Base-by-base conservation (phyloP, 1,140 invertebrate species). In the Drosophila chauvacae region DNA sequence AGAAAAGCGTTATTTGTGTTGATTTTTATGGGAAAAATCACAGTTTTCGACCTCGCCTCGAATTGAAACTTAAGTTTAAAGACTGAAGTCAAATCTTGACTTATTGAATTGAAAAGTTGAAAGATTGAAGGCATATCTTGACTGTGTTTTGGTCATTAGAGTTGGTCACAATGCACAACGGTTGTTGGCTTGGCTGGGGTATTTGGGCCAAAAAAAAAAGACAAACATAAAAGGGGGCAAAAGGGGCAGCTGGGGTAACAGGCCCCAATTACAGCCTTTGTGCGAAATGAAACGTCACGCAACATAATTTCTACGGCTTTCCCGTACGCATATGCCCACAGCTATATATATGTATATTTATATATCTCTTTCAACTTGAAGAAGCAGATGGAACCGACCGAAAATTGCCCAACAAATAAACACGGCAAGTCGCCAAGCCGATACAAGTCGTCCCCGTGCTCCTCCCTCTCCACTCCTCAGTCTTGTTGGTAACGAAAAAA, bases 271-370 rank as follows among this genome's bases (percentile, higher is more conserved):
- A 88, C 85, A 85, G 85, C 65, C 66, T 90, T 81, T 90, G 85
- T 90, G 85, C 85, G 79, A 88, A 88, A 85, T 90, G 85, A 90
- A 88, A 85, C 81, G 85, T 88, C 85, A 88, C 85, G 85, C 85
- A 85, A 90, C 85, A 88, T 90, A 90, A 88, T 88, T 88, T 88
- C 85, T 90, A 88, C 70, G 63, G 81, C 85, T 88, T 85, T 88
- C 85, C 81, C 84, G 64, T 65, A 60, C 44, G 53, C 35, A 26
- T 7, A 45, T 62, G n/a, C 11, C 35, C 41, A 26, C 37, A 18
- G 18, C 41, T 14, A 14, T n/a, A 33, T 11, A 20, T 26, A 23
- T 6, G 26, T 48, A 26, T 23, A 33, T 18, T 6, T 11, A 30
- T 2, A n/a, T 18, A 51, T 30, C 3, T n/a, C 28, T 61, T 47